Evolutionary conservation across 2,113 vertebrate species (phyloP).

Genomic region (Alethe castanea): DNA sequence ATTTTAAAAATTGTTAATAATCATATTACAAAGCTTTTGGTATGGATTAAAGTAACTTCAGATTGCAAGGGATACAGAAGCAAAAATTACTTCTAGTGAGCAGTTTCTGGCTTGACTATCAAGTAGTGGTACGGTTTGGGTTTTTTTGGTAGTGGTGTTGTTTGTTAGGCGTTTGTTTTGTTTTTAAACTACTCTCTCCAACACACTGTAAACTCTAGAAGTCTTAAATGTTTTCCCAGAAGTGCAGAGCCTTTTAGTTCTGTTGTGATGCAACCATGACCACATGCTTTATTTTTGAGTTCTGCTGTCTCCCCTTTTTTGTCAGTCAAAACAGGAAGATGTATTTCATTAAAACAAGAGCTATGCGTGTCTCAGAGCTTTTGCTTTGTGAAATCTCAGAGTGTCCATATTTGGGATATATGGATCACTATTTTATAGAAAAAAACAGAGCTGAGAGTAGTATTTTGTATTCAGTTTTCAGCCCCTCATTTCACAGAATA

Average conservation of each 20-base stretch:
- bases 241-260: neutral
- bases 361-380: neutral
- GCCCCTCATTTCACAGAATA: neutral
- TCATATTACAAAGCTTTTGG: neutral
- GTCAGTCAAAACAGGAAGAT: neutral
- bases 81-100: neutral
- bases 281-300: neutral
- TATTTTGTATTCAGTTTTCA: neutral
- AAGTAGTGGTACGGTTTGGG: neutral
- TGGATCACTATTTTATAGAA: neutral
- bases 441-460: neutral
- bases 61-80: neutral
- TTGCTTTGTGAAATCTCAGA: neutral
- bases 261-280: neutral
- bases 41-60: neutral
- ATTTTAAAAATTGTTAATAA: neutral
- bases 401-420: neutral
- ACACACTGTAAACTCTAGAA: neutral
- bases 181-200: neutral
- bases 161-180: neutral
- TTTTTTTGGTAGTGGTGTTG: neutral
- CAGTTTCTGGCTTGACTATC: neutral
- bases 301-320: neutral
- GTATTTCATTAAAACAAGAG: neutral
- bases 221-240: neutral